Evolutionary conservation across 2,797 vertebrate genomes (phyloP).

Genomic region (Remorina albescens): DNA sequence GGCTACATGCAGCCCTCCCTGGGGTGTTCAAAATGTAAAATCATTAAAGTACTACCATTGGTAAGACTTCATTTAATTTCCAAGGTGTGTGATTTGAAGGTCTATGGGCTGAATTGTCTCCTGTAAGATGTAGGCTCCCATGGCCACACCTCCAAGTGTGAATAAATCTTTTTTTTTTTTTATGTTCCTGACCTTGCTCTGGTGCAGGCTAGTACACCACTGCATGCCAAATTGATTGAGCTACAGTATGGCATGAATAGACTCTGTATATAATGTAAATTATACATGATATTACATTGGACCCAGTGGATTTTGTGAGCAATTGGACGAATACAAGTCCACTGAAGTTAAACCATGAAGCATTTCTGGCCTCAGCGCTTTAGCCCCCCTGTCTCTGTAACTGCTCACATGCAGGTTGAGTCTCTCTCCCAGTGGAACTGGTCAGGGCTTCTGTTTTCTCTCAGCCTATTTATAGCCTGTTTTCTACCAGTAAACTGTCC

Average conservation of each 20-base stretch:
- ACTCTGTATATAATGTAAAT: constrained; percentile 46
- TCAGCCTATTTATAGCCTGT: constrained; percentile 79
- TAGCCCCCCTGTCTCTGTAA: constrained; percentile 49
- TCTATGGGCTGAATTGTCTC: constrained; percentile 56
- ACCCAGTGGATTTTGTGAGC: constrained; percentile 10
- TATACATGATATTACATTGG: constrained; percentile 31
- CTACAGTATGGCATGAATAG: no score
- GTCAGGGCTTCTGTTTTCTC: constrained; percentile 62
- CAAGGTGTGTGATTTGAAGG: constrained; percentile 43
- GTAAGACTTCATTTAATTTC: constrained; percentile 71
- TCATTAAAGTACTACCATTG: constrained; percentile 78
- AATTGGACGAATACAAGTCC: constrained; percentile 32
- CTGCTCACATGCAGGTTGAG: constrained; percentile 60
- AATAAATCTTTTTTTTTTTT: constrained; percentile 49
- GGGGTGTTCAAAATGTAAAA: constrained; percentile 80
- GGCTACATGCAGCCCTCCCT: constrained; percentile 63
- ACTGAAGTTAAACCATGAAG: constrained; percentile 44
- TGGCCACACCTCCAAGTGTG: constrained; percentile 38
- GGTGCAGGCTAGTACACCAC: background rate
- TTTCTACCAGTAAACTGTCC: constrained; percentile 67
- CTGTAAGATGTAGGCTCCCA: constrained; percentile 47
- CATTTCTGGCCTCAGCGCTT: constrained; percentile 40
- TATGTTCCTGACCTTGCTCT: constrained; percentile 30
- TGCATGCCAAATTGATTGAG: constrained; percentile 38
- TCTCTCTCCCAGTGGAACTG: constrained; percentile 63